phyloP scores from a whole-genome alignment of 37 sponge, comb jelly and placozoan genomes.

The Lycopodina hypogea region DNA sequence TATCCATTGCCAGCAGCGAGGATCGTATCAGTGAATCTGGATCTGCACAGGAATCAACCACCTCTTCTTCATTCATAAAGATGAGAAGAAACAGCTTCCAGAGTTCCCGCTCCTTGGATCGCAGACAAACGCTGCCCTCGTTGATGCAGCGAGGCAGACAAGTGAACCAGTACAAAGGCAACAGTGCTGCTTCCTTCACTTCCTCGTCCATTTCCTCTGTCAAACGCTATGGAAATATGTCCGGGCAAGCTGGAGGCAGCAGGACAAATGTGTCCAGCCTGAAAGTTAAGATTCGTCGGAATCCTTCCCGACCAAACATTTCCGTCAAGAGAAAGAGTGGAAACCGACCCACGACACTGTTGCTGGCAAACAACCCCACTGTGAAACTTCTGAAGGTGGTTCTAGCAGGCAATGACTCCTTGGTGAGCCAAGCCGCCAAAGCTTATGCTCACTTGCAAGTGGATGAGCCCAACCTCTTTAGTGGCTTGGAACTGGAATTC shows the following conservation, averaged over 20 bases:
- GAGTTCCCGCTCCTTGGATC: not conserved
- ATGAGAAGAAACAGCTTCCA: no score
- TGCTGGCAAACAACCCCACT: not conserved
- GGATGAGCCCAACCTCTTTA: constrained; percentile 59
- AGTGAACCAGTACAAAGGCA: no score
- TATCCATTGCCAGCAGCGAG: not conserved
- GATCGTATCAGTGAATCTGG: constrained; percentile 12
- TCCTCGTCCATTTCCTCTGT: not conserved
- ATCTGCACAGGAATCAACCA: not conserved
- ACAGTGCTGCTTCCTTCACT: no score
- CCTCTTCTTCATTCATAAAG: not conserved
- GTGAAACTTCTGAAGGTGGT: constrained; percentile 53
- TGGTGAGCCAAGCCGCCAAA: constrained; percentile 39
- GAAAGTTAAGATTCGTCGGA: constrained; percentile 31
- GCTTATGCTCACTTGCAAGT: constrained; percentile 59
- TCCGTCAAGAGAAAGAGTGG: not conserved
- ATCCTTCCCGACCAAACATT: constrained; percentile 14
- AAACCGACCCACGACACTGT: not conserved
- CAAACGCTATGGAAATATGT: constrained; percentile 9
- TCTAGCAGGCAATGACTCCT: constrained; percentile 59
- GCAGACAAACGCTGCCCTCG: constrained; percentile 13
- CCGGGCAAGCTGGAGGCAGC: not conserved
- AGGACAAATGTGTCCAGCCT: not conserved
- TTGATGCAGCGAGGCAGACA: not conserved
- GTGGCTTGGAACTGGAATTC: constrained; percentile 54